Conservation (phyloP, 2,888 invertebrate genomes). For the Hermaeophaga mercurialis region DNA sequence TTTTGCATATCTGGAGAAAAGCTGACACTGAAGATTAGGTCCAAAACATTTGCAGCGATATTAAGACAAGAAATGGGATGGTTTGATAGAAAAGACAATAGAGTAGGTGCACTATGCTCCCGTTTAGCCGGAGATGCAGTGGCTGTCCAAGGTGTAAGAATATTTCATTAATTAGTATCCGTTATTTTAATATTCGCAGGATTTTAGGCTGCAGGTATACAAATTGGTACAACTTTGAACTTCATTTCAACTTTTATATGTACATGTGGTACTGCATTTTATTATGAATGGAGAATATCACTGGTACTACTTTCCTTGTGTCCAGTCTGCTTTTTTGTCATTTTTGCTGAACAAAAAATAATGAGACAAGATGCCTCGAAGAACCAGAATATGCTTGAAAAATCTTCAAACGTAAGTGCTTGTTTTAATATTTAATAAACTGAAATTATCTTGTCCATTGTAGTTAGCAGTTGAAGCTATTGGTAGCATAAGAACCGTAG, state of each 20-base stretch:
- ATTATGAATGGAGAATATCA: conserved; percentile 74
- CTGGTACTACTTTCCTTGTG: conserved; percentile 71
- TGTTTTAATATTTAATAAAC: not conserved
- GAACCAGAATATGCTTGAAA: conserved; percentile 73
- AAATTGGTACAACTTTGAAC: conserved; percentile 76
- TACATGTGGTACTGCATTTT: conserved; percentile 66
- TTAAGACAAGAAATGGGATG: conserved; percentile 76
- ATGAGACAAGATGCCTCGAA: conserved; percentile 68
- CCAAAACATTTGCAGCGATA: conserved; percentile 68
- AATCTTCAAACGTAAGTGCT: conserved; percentile 68
- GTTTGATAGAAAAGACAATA: conserved; percentile 74
- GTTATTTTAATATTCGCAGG: no score
- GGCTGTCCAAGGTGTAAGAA: conserved; percentile 74
- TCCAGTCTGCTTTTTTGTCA: conserved; percentile 69
- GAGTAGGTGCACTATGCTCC: conserved; percentile 76
- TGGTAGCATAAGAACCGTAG: conserved; percentile 75
- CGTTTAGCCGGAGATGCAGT: conserved; percentile 77
- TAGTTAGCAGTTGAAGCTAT: conserved; percentile 77
- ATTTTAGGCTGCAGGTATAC: not conserved
- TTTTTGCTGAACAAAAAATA: conserved; percentile 69
- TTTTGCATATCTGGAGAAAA: conserved; percentile 81
- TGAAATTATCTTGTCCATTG: conserved; percentile 27
- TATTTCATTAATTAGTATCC: conserved; percentile 70
- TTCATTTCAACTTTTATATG: conserved; percentile 70
- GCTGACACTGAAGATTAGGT: conserved; percentile 74